phyloP scores from a whole-genome alignment of 92 coral and sea anemone genomes.

The Pocillopora meandrina region DNA sequence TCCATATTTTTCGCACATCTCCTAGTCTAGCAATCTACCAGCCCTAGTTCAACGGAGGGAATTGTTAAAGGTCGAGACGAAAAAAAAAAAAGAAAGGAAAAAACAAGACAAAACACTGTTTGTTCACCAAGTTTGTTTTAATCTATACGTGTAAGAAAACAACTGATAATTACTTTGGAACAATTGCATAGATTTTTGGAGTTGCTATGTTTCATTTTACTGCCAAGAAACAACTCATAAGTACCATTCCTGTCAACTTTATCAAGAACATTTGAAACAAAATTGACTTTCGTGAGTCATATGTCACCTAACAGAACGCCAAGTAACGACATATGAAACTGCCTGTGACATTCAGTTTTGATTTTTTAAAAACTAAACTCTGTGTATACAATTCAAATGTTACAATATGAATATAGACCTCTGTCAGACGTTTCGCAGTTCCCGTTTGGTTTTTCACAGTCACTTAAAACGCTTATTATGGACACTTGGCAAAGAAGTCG shows the following conservation, averaged over 20 bases:
- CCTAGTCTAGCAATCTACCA: too few species aligned
- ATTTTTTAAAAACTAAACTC: constrained; percentile 19
- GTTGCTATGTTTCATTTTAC: background rate
- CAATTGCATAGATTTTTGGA: background rate
- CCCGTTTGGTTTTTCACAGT: background rate
- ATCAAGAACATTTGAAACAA: background rate
- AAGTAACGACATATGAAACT: background rate
- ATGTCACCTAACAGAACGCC: constrained; percentile 13
- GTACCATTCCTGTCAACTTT: constrained; percentile 3
- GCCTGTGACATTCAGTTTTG: background rate
- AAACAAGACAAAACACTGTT: background rate
- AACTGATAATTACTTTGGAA: constrained; percentile 42
- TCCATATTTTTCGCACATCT: too few species aligned
- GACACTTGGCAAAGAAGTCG: background rate
- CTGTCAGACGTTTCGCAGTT: background rate
- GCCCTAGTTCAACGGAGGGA: too few species aligned
- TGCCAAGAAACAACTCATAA: constrained; percentile 12
- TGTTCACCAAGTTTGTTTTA: constrained; percentile 56
- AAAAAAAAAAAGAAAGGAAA: background rate
- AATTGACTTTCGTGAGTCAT: background rate
- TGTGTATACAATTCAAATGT: background rate
- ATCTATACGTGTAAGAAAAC: constrained; percentile 73
- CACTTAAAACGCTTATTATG: constrained; percentile 17
- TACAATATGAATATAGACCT: constrained; percentile 21
- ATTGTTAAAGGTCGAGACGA: background rate